Evolutionary conservation across 1,140 invertebrate species (phyloP).

Genomic region (Ostrea denselamellosa): DNA sequence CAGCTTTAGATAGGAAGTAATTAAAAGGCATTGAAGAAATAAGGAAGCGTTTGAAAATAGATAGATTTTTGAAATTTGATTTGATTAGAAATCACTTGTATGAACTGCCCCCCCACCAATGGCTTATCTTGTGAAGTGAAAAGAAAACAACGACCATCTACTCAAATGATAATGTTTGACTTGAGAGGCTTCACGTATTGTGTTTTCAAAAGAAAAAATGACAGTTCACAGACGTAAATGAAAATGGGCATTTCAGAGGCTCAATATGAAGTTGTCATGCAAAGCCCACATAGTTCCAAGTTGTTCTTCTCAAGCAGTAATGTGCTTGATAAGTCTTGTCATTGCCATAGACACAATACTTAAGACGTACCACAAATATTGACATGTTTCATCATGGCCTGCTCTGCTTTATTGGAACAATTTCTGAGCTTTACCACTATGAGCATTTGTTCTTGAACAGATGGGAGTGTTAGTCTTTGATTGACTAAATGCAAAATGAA

Average conservation of each 20-base stretch:
- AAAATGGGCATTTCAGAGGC: constrained; percentile 14
- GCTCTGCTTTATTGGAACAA: background rate
- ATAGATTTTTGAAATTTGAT: background rate
- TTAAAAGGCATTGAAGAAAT: background rate
- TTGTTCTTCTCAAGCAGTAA: constrained; percentile 23
- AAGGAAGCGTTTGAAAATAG: background rate
- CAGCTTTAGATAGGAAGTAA: constrained; percentile 9
- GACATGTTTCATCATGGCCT: background rate
- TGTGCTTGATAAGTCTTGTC: constrained; percentile 34
- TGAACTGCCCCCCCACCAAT: background rate
- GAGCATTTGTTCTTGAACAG: background rate
- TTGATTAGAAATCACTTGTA: background rate
- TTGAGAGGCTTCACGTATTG: constrained; percentile 2
- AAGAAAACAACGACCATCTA: constrained; percentile 28
- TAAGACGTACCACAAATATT: constrained; percentile 33
- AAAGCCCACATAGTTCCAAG: background rate
- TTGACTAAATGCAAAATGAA: background rate
- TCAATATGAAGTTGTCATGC: background rate
- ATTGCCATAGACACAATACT: constrained; percentile 39
- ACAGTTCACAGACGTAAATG: background rate
- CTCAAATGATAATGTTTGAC: constrained; percentile 32
- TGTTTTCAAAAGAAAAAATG: constrained; percentile 7
- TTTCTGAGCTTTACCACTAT: background rate
- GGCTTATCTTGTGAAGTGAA: constrained; percentile 1
- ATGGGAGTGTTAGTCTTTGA: background rate